Evolutionary conservation across 2,797 vertebrate species (phyloP).

Genomic region (Catostomus latipinnis): DNA sequence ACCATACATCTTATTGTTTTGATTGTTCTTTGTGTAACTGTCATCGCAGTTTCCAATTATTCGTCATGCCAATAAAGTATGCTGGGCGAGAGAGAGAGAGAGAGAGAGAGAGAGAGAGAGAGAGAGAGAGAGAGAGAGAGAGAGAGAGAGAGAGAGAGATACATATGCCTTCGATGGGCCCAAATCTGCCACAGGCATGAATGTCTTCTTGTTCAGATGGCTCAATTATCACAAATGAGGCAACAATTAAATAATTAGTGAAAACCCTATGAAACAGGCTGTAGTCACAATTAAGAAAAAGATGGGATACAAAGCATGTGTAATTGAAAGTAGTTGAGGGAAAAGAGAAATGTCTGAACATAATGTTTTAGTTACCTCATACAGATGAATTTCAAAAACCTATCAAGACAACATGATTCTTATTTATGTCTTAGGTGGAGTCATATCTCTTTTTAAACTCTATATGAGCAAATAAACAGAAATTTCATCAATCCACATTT

Average conservation of each 20-base stretch:
- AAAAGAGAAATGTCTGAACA: conserved; percentile 7
- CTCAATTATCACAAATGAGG: conserved; percentile 63
- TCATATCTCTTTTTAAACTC: not conserved
- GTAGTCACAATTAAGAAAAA: conserved; percentile 59
- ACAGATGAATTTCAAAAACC: not conserved
- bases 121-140: conserved; percentile 18
- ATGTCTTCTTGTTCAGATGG: conserved; percentile 57
- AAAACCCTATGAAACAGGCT: conserved; percentile 52
- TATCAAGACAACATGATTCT: not conserved
- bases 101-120: not conserved
- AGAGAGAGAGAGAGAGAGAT: not conserved
- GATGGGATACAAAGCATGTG: conserved; percentile 39
- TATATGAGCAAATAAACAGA: not conserved
- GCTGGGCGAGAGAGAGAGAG: not conserved
- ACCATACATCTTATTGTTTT: too few species aligned
- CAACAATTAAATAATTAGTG: conserved; percentile 66
- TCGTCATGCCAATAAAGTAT: too few species aligned
- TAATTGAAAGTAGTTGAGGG: conserved; percentile 49
- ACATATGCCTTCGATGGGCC: conserved; percentile 22
- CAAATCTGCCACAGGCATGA: conserved; percentile 53
- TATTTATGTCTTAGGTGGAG: not conserved
- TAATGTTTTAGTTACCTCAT: not conserved
- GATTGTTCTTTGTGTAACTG: too few species aligned
- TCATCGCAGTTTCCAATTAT: too few species aligned
- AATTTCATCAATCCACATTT: not conserved